phyloP scores from a whole-genome alignment of 2,888 invertebrate genomes.

The Volucella zonaria region DNA sequence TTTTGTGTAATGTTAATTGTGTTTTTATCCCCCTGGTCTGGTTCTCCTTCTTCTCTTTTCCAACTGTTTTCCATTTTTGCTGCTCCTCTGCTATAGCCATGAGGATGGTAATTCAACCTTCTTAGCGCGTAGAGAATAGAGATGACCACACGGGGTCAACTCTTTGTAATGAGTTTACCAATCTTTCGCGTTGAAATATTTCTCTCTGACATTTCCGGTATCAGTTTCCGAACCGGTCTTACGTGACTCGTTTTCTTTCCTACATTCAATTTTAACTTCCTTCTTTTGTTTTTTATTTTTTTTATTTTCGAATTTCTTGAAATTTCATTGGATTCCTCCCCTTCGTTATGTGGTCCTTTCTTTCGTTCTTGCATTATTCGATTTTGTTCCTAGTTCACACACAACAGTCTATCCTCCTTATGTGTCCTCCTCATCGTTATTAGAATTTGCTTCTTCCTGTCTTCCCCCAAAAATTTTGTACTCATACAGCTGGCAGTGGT shows the following conservation, averaged over 20 bases:
- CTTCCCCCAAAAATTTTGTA: slow-evolving; percentile 17
- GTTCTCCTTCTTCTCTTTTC: not conserved
- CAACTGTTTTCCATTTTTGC: not conserved
- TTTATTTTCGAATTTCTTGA: slow-evolving; percentile 29
- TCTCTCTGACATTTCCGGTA: slow-evolving; percentile 64
- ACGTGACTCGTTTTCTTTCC: slow-evolving; percentile 51
- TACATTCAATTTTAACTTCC: not conserved
- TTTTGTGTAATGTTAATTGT: slow-evolving; percentile 63
- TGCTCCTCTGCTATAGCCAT: not conserved
- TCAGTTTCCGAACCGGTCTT: slow-evolving; percentile 70
- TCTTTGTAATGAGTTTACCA: slow-evolving; percentile 46
- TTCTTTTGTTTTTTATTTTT: slow-evolving; percentile 2
- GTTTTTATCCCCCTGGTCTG: slow-evolving; percentile 12
- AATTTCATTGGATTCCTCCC: slow-evolving; percentile 22
- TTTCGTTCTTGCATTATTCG: slow-evolving; percentile 52
- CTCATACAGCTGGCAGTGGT: slow-evolving; percentile 52
- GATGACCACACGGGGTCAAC: slow-evolving; percentile 50
- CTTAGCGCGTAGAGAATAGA: slow-evolving; percentile 2
- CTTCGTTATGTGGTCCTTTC: slow-evolving; percentile 22
- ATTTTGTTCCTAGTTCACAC: slow-evolving; percentile 24
- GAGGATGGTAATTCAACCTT: slow-evolving; percentile 39
- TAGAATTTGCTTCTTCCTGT: not conserved
- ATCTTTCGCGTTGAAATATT: slow-evolving; percentile 15
- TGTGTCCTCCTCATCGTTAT: slow-evolving; percentile 1
- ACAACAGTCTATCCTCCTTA: slow-evolving; percentile 33